Percentiles rank a stretch among this genome's conserved stretches.
These are phyloP conservation scores for Tuta absoluta DNA, from an alignment of 2,888 invertebrate genomes.

Conservation along the genomic window DNA sequence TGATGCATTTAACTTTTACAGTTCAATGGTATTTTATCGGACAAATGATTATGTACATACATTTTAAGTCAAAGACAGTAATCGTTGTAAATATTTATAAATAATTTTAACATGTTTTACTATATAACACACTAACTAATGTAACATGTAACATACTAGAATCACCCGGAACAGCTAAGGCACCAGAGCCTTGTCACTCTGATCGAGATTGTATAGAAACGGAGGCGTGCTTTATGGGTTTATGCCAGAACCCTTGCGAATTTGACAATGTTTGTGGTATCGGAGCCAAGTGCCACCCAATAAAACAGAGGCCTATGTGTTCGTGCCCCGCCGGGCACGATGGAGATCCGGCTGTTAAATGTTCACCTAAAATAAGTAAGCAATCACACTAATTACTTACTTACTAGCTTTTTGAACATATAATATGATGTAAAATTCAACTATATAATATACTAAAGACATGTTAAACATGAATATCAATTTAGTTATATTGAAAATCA, in stretches of 20 bases:
- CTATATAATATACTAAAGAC: too few species aligned
- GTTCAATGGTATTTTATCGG: constrained; percentile 66
- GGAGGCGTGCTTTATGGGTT: constrained; percentile 91
- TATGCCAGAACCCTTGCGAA: constrained; percentile 92
- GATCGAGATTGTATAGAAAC: constrained; percentile 91
- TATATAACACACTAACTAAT: constrained; percentile 65
- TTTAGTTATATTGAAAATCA: background rate
- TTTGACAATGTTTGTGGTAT: constrained; percentile 88
- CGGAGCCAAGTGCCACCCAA: constrained; percentile 89
- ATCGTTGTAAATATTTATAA: constrained; percentile 26
- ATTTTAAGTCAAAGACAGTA: background rate
- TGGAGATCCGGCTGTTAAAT: constrained; percentile 91
- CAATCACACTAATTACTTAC: constrained; percentile 31
- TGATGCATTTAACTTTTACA: constrained; percentile 20
- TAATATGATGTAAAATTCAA: background rate
- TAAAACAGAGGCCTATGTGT: constrained; percentile 92
- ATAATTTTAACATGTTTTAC: constrained; percentile 38
- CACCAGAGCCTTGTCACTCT: constrained; percentile 89
- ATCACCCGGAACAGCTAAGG: constrained; percentile 85
- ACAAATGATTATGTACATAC: constrained; percentile 59
- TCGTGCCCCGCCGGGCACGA: constrained; percentile 90
- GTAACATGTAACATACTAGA: constrained; percentile 81
- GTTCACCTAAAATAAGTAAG: constrained; percentile 91
- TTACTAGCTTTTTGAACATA: background rate
- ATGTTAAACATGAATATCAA: background rate